These are phyloP conservation scores for Macrotis lagotis DNA, from an alignment of 2,113 vertebrate genomes.

Conservation along the genomic window DNA sequence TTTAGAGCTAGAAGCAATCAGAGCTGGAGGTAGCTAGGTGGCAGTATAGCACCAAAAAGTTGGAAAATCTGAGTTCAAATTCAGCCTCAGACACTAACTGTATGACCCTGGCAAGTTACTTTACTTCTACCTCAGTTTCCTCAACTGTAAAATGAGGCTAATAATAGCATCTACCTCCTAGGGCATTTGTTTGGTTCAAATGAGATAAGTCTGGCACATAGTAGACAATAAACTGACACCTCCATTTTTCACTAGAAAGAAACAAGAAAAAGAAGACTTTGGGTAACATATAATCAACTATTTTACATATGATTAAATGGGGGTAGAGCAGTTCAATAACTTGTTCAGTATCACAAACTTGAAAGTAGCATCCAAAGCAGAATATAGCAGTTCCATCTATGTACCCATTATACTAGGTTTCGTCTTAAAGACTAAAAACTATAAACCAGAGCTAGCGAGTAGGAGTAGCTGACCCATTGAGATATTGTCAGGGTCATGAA, in stretches of 20 bases:
- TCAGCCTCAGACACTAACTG: background rate
- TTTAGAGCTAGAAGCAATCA: background rate
- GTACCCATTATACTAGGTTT: background rate
- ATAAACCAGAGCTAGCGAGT: background rate
- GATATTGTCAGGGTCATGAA: conserved; percentile 18
- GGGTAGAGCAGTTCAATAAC: background rate
- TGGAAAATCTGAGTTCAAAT: background rate
- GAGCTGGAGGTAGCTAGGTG: background rate
- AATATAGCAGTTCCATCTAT: background rate
- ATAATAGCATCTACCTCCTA: background rate
- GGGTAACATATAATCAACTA: background rate
- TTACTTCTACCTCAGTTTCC: background rate
- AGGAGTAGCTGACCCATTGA: background rate
- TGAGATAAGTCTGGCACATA: background rate
- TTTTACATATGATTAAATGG: background rate
- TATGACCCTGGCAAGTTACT: background rate
- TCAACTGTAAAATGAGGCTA: background rate
- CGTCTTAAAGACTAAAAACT: background rate
- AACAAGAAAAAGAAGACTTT: background rate
- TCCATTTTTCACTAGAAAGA: background rate
- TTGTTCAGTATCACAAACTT: background rate
- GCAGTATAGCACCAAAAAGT: background rate
- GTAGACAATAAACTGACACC: background rate
- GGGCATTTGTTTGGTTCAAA: background rate
- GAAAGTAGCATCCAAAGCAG: background rate